phyloP scores from a whole-genome alignment of 2,888 invertebrate genomes.

The Liopterus haemorrhoidalis region DNA sequence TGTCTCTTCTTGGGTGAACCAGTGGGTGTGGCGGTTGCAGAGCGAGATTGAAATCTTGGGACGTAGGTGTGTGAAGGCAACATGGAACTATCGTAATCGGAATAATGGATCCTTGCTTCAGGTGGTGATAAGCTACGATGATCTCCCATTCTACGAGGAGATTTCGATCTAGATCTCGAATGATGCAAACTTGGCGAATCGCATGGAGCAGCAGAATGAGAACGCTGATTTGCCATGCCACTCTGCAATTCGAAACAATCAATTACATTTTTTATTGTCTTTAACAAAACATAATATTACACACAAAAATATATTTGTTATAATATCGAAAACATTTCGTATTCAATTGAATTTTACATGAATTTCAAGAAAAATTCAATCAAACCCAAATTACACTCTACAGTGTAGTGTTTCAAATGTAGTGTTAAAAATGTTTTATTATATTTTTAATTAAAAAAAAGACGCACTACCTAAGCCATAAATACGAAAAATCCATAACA shows the following conservation, averaged over 20 bases:
- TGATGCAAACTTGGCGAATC: constrained; percentile 55
- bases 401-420: too few species aligned
- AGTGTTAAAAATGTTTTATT: too few species aligned
- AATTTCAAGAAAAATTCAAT: too few species aligned
- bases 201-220: constrained; percentile 80
- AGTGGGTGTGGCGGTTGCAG: constrained; percentile 88
- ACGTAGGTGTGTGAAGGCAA: constrained; percentile 55
- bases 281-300: too few species aligned
- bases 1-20: constrained; percentile 95
- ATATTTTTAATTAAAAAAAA: too few species aligned
- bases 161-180: constrained; percentile 67
- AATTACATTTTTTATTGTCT: background rate
- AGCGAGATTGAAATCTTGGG: constrained; percentile 73
- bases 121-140: constrained; percentile 79
- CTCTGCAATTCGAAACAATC: constrained; percentile 30
- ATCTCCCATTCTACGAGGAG: constrained; percentile 61
- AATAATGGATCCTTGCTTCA: constrained; percentile 54
- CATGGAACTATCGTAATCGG: constrained; percentile 40
- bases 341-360: too few species aligned
- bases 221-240: constrained; percentile 59
- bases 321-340: too few species aligned
- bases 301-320: too few species aligned
- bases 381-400: too few species aligned
- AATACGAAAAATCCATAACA: too few species aligned
- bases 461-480: too few species aligned